Percentiles rank a stretch among this genome's conserved stretches.
Evolutionary conservation across 2,113 vertebrate genomes (phyloP).

Genomic region (Nyctereutes procyonoides): DNA sequence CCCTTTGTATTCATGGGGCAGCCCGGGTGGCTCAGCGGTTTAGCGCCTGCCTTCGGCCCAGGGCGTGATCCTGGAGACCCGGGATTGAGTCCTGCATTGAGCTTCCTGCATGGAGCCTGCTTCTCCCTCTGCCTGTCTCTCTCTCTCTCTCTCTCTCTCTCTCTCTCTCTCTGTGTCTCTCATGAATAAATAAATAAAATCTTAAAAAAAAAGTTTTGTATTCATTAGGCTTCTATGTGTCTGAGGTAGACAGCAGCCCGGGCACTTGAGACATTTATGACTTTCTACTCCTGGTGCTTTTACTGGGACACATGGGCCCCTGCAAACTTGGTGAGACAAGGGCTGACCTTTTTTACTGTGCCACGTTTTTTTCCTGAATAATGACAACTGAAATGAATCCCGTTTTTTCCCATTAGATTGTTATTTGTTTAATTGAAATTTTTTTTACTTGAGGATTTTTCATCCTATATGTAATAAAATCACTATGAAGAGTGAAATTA

Average conservation of each 20-base stretch:
- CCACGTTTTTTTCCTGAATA: neutral
- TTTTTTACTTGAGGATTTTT: neutral
- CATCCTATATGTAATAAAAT: neutral
- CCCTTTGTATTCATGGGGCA: neutral
- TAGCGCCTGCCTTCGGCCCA: too few species aligned
- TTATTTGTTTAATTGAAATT: constrained; percentile 25
- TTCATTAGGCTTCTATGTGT: neutral
- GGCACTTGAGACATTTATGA: neutral
- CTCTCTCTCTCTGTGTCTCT: too few species aligned
- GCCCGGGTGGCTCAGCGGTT: too few species aligned
- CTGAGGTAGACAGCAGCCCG: accelerated
- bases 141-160: too few species aligned
- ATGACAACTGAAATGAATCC: neutral
- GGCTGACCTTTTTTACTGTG: neutral
- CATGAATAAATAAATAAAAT: too few species aligned
- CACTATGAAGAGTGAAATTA: neutral
- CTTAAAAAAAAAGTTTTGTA: neutral
- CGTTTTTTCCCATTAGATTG: neutral
- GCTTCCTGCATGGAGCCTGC: too few species aligned
- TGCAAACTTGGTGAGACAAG: neutral
- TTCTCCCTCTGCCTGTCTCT: too few species aligned
- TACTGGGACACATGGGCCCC: neutral
- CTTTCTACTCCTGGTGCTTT: neutral
- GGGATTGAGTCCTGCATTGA: too few species aligned
- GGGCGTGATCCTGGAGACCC: too few species aligned